Conservation (phyloP, 1,140 invertebrate genomes). For the Atta cephalotes region DNA sequence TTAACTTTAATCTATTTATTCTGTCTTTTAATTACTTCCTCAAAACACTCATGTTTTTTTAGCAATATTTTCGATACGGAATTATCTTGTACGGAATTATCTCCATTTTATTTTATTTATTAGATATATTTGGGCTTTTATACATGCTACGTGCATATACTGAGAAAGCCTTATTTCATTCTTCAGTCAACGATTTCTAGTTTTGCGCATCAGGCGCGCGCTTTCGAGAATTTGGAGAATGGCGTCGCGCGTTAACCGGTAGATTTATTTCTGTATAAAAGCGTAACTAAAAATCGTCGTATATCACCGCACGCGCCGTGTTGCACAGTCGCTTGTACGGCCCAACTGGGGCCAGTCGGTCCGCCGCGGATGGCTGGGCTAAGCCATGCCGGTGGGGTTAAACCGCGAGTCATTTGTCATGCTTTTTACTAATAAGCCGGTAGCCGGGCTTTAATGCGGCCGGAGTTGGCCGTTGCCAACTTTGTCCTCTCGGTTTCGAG, state of each 20-base stretch:
- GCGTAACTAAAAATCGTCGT: constrained; percentile 81
- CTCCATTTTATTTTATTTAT: background rate
- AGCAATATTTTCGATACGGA: background rate
- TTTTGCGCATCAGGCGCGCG: constrained; percentile 23
- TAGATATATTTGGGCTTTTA: background rate
- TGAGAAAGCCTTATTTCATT: background rate
- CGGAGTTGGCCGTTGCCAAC: constrained; percentile 57
- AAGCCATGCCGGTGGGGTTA: constrained; percentile 72
- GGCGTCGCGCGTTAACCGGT: constrained; percentile 75
- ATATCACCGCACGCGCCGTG: constrained; percentile 76
- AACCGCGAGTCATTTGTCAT: constrained; percentile 81
- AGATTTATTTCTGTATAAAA: constrained; percentile 82
- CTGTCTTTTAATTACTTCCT: background rate
- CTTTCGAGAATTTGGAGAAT: constrained; percentile 76
- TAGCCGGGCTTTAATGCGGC: constrained; percentile 71
- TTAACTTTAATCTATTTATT: too few relatives aligned
- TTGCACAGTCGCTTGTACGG: constrained; percentile 74
- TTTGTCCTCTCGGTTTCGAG: constrained; percentile 56
- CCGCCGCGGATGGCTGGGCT: constrained; percentile 61
- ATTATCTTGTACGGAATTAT: background rate
- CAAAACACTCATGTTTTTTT: background rate
- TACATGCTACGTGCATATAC: background rate
- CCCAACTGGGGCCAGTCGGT: constrained; percentile 79
- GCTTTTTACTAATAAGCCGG: constrained; percentile 82
- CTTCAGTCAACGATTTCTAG: background rate